Conservation (phyloP, 2,888 invertebrate species). For the Acanthosoma haemorrhoidale region DNA sequence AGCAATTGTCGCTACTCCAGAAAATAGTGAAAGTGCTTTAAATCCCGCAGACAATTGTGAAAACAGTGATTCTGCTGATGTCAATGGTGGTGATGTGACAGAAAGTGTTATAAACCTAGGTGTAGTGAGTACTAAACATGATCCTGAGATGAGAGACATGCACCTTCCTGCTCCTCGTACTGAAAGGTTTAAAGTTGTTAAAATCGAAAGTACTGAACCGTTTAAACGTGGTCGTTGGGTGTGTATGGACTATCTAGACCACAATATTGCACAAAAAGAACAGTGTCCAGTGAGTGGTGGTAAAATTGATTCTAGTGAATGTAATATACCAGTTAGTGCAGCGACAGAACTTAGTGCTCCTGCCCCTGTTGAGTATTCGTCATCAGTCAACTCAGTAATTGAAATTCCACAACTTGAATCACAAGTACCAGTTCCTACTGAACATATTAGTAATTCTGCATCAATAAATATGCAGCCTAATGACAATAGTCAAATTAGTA, state of each 20-base stretch:
- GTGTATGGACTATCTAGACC: constrained; percentile 90
- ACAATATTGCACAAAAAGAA: constrained; percentile 47
- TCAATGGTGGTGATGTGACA: constrained; percentile 40
- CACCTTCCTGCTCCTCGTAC: constrained; percentile 60
- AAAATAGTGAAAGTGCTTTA: constrained; percentile 53
- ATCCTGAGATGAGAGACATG: constrained; percentile 56
- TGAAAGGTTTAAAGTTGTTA: constrained; percentile 88
- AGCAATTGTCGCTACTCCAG: constrained; percentile 63
- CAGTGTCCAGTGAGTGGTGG: constrained; percentile 15
- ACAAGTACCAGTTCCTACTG: constrained; percentile 34
- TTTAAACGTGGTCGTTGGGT: constrained; percentile 89
- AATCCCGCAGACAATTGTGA: constrained; percentile 58
- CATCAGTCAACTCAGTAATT: constrained; percentile 23
- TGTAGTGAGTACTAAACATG: constrained; percentile 41
- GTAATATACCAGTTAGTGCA: background rate
- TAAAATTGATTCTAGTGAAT: constrained; percentile 25
- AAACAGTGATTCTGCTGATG: constrained; percentile 45
- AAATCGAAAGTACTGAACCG: constrained; percentile 92
- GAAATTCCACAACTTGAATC: constrained; percentile 22
- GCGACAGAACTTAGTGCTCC: constrained; percentile 23
- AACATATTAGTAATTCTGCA: constrained; percentile 26
- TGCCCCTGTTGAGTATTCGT: constrained; percentile 14
- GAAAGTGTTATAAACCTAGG: constrained; percentile 42
- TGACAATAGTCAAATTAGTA: constrained; percentile 34
- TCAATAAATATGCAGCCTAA: constrained; percentile 18